Conservation (phyloP, 2,113 vertebrate genomes). For the Cynopterus brachyotis region DNA sequence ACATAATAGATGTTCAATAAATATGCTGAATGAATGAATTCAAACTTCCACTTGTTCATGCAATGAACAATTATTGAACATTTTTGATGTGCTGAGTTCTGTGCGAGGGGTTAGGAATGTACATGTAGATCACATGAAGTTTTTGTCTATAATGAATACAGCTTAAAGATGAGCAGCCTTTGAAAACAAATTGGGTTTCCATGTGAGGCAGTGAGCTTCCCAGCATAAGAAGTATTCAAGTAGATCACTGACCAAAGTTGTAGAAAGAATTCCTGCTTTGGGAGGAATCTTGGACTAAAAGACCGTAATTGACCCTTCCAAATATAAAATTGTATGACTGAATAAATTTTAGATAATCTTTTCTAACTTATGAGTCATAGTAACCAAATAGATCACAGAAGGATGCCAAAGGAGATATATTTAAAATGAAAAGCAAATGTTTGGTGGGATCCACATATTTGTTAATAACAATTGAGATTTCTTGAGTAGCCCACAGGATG, state of each 20-base stretch:
- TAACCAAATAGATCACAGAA: not conserved
- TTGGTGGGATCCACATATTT: not conserved
- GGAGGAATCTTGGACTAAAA: not conserved
- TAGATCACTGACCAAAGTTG: not conserved
- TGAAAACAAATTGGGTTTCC: not conserved
- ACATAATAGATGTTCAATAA: not conserved
- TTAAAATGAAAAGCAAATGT: conserved; percentile 53
- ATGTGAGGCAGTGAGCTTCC: not conserved
- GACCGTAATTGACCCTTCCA: not conserved
- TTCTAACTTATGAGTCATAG: conserved; percentile 1
- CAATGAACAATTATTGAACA: not conserved
- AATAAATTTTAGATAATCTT: not conserved
- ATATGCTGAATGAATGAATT: not conserved
- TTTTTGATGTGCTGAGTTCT: not conserved
- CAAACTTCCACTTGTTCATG: not conserved
- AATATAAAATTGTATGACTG: not conserved
- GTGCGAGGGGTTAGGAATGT: not conserved
- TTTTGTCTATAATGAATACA: not conserved
- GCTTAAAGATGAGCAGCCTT: not conserved
- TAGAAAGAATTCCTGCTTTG: not conserved
- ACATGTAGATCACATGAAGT: not conserved
- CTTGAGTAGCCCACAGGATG: not conserved
- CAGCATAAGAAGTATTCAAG: not conserved
- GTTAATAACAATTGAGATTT: conserved; percentile 26
- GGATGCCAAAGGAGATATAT: not conserved